A percentile compares a stretch with the other conserved stretches of the same genome.
Evolutionary conservation across 2,888 invertebrate genomes (phyloP).

Genomic region (Lasioglossum malachurum): DNA sequence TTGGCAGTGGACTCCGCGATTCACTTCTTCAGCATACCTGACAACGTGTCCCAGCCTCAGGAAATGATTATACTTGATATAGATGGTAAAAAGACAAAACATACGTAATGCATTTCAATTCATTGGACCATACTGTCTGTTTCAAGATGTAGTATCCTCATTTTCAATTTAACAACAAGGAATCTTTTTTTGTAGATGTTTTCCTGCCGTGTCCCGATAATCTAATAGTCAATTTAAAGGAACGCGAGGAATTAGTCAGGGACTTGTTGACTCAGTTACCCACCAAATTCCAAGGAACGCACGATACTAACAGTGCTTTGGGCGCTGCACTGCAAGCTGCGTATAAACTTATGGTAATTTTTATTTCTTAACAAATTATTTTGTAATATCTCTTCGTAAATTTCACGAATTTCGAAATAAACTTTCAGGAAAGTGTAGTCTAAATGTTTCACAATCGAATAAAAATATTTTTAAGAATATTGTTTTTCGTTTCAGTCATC

Average conservation of each 20-base stretch:
- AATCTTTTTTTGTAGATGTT: slow-evolving; percentile 88
- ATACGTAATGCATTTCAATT: not conserved
- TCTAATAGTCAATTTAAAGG: slow-evolving; percentile 95
- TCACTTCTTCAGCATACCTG: slow-evolving; percentile 96
- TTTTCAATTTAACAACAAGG: not conserved
- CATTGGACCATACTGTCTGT: not conserved
- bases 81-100: slow-evolving; percentile 88
- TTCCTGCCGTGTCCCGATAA: slow-evolving; percentile 98
- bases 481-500: slow-evolving; percentile 87
- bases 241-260: slow-evolving; percentile 91
- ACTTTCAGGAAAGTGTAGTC: not conserved
- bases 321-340: slow-evolving; percentile 97
- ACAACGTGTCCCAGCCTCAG: slow-evolving; percentile 93
- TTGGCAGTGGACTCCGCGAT: slow-evolving; percentile 96
- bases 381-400: not conserved
- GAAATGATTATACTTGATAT: slow-evolving; percentile 96
- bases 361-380: not conserved
- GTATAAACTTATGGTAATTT: slow-evolving; percentile 93
- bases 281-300: slow-evolving; percentile 88
- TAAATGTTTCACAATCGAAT: not conserved
- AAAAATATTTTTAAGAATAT: not conserved
- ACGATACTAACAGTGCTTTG: slow-evolving; percentile 92
- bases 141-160: not conserved
- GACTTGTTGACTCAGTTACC: slow-evolving; percentile 93
- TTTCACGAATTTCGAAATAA: not conserved